These are phyloP conservation scores for Thamnophis elegans DNA, from an alignment of 2,797 vertebrate species.

Conservation along the genomic window DNA sequence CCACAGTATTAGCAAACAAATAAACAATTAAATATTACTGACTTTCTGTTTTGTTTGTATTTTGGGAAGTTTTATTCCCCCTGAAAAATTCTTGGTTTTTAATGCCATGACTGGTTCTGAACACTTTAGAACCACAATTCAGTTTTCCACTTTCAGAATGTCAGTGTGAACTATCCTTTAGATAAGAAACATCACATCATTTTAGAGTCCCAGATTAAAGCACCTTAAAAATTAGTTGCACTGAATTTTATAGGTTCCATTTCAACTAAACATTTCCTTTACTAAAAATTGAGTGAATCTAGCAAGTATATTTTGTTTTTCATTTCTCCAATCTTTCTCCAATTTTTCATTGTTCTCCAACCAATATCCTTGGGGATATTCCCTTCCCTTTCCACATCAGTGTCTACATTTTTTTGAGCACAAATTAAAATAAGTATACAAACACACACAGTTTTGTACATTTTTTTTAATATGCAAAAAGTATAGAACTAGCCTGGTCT, in stretches of 20 bases:
- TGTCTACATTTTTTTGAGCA: background rate
- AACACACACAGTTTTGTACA: background rate
- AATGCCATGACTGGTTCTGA: background rate
- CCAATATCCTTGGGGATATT: background rate
- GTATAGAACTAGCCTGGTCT: background rate
- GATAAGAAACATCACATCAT: too few species aligned
- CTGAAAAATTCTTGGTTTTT: background rate
- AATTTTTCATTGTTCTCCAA: background rate
- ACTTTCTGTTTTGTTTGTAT: background rate
- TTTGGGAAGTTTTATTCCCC: background rate
- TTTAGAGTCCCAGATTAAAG: conserved; percentile 15
- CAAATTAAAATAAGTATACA: background rate
- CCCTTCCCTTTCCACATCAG: background rate
- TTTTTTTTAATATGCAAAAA: background rate
- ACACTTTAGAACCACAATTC: background rate
- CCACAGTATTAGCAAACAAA: background rate
- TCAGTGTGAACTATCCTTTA: background rate
- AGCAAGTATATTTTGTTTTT: background rate
- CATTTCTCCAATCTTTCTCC: background rate
- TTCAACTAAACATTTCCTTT: conserved; percentile 56
- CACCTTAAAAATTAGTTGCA: conserved; percentile 1
- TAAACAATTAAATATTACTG: background rate
- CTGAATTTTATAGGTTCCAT: conserved; percentile 42
- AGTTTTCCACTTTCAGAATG: background rate
- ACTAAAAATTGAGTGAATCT: background rate